Evolutionary conservation across 2,888 invertebrate genomes (phyloP).

Genomic region (Dolichopus griseipennis): DNA sequence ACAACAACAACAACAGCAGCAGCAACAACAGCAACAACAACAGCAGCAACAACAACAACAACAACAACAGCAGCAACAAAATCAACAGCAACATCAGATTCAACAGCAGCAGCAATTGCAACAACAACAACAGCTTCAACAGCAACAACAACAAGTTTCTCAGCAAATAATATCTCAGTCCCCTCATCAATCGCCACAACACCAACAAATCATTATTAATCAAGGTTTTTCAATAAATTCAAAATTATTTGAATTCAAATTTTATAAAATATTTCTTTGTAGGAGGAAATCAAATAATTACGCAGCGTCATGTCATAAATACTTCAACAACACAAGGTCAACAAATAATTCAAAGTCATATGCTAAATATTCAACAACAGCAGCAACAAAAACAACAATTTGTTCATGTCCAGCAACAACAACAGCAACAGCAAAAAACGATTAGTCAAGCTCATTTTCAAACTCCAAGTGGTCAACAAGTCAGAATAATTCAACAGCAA

Average conservation of each 20-base stretch:
- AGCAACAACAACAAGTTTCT: constrained; percentile 23
- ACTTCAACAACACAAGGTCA: constrained; percentile 42
- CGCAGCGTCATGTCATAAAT: constrained; percentile 40
- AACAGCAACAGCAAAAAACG: constrained; percentile 24
- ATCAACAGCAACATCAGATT: constrained; percentile 23
- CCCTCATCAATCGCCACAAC: constrained; percentile 18
- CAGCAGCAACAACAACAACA: constrained; percentile 27
- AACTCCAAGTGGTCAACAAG: constrained; percentile 14
- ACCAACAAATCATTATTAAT: constrained; percentile 25
- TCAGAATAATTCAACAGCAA: constrained; percentile 19
- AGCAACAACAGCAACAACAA: constrained; percentile 25
- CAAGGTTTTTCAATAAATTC: constrained; percentile 15
- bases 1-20: constrained; percentile 23
- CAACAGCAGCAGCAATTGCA: constrained; percentile 23
- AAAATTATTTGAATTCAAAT: neutral
- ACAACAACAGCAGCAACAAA: constrained; percentile 20
- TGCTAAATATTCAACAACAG: constrained; percentile 37
- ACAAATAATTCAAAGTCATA: constrained; percentile 42
- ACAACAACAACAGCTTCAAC: constrained; percentile 25
- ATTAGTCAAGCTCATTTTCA: constrained; percentile 26
- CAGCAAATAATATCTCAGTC: constrained; percentile 15
- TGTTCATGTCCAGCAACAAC: constrained; percentile 24
- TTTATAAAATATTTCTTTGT: neutral
- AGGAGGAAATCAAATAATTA: constrained; percentile 32
- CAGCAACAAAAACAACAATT: constrained; percentile 26